Base-by-base conservation (phyloP, 2,797 vertebrate species). In the Alosa sapidissima region DNA sequence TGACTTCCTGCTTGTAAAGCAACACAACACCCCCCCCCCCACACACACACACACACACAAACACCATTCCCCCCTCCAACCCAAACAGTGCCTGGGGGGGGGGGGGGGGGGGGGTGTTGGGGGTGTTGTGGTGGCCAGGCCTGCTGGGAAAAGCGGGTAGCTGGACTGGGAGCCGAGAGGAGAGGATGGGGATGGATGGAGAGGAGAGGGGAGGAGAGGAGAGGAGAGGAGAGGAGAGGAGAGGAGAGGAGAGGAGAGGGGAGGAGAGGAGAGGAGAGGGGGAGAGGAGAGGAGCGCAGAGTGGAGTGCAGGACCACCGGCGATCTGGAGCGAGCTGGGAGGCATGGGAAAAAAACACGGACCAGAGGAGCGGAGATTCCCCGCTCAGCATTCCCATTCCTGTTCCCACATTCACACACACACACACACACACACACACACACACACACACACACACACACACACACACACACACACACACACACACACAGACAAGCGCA, bases 1-100 rank as follows among this genome's bases (percentile, higher is more conserved):
- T 33, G n/a, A 55, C 85, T 87, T 89, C 89, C 86, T 89, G 88
- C 84, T 84, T 85, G 81, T 72, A 84, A 60, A 89, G 85, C 13
- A 82, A 62, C 84, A 83, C 14, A 65, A 82, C 33, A 33, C 33
- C 28, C 13, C 85, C 82, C 78, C 48, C 48, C 82, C 52, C 10
- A 24, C 5, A 6, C 52, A n/a, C 60, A 14, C 28, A 28, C 0
- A 28, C 28, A 28, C 28, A 28, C 28, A 28, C 28, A 28, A 28
- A 14, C 10, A 10, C 62, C 28, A 28, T 6, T 28, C 33, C 11
- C 11, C 33, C 36, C 68, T 41, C 62, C 62, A 58, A 58, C 55
- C 55, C 55, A 58, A 58, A 58, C 55, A 65, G 62, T 65, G 62
- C 4, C 41, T 3, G 41, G 41, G 41, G 41, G 41, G 41, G 41